Evolutionary conservation across 2,888 invertebrate species (phyloP), one percentile per base, ranked within the genome.

Genomic region (Metellina segmentata): DNA sequence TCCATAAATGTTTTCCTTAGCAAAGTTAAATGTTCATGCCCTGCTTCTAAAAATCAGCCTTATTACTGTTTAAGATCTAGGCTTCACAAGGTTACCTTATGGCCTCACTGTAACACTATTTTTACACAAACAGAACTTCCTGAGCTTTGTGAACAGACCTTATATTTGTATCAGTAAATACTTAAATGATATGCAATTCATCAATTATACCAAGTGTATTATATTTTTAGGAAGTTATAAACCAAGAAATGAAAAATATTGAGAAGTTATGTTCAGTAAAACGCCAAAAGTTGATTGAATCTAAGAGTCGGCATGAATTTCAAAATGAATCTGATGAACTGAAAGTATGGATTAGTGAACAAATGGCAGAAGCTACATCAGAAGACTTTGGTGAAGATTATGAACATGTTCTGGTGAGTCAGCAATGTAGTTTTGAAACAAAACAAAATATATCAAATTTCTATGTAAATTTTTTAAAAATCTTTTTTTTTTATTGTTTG

Each of bases 331-430:
- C 97, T 77, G 97, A 97, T 4, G 98, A 98, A 94, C 96, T 99
- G 75, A 98, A 98, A 94, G 96, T 97, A 94, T 99, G 98, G 98
- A 98, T 99, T 85, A 97, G 97, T 93, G 98, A 98, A 94, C 98
- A 98, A 94, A 96, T 97, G 94, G 97, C 97, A 85, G 97, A 97
- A 0, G 98, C 98, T 1, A 97, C 97, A 81, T 97, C 97, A 87
- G 98, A 98, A 94, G 99, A 99, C 94, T 98, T 98, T 94, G 99
- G 99, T 0, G 98, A 98, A 94, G 98, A 99, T 95, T 98, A 97
- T 94, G 98, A 98, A 94, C 98, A 98, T 95, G 95, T 98, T 83
- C 94, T 97, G 95, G 97, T 97, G 94, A 75, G 81, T 61, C 11
- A 74, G 53, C 6, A 20, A 19, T 20, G 13, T 94, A 48, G 16